Conservation (phyloP, 2,113 vertebrate species). For the Murina feae region DNA sequence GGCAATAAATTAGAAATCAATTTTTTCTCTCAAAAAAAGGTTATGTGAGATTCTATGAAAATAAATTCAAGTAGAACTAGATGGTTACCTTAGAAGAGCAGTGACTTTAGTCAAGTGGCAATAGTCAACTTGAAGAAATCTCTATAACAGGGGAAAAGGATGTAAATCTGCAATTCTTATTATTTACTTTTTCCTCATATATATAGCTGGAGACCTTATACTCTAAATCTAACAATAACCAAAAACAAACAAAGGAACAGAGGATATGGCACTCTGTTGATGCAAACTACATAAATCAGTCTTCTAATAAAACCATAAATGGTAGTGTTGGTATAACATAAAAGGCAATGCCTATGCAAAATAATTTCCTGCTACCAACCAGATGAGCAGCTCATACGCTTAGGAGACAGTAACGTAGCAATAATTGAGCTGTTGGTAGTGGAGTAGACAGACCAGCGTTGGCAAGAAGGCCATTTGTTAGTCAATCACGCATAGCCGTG, state of each 20-base stretch:
- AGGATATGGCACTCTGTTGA: not conserved
- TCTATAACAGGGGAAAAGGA: not conserved
- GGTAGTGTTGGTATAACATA: not conserved
- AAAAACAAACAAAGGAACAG: not conserved
- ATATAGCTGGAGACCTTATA: not conserved
- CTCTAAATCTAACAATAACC: not conserved
- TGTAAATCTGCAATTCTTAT: not conserved
- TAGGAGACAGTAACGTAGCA: not conserved
- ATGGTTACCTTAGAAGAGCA: not conserved
- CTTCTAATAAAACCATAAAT: not conserved
- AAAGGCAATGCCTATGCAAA: not conserved
- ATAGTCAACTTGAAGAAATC: not conserved
- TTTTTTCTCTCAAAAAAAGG: too few species aligned
- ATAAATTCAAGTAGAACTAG: not conserved
- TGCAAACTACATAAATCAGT: not conserved
- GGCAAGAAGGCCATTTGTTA: not conserved
- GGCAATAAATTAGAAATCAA: too few species aligned
- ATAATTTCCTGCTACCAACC: not conserved
- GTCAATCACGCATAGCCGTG: accelerated
- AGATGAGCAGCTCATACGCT: not conserved
- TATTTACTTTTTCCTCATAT: not conserved
- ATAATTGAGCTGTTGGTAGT: not conserved
- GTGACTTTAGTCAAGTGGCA: not conserved
- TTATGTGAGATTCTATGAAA: too few species aligned
- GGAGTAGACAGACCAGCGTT: not conserved